Conservation (phyloP, 2,888 invertebrate species). For the Apodemia mormo region DNA sequence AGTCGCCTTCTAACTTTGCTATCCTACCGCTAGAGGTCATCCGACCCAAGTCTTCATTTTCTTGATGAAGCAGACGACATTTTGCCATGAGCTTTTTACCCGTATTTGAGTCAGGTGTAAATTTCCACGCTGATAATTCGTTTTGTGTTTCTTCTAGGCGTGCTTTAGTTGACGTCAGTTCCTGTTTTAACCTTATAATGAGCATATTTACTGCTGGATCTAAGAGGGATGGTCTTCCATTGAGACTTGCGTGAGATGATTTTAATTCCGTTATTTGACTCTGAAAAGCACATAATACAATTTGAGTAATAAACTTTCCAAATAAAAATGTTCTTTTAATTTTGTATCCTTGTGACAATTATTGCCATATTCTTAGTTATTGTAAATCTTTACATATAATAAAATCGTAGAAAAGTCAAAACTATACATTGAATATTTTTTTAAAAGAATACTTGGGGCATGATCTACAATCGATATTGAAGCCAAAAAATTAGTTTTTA, state of each 20-base stretch:
- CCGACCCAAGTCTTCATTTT: slow-evolving; percentile 98
- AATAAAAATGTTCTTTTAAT: no score
- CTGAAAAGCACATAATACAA: slow-evolving; percentile 67
- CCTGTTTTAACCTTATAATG: slow-evolving; percentile 94
- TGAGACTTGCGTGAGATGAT: slow-evolving; percentile 92
- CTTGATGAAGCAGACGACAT: slow-evolving; percentile 95
- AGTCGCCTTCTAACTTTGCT: slow-evolving; percentile 96
- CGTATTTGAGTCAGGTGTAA: slow-evolving; percentile 99
- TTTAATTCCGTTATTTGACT: slow-evolving; percentile 97
- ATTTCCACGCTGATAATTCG: slow-evolving; percentile 99
- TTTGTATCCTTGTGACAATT: no score
- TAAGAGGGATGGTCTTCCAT: slow-evolving; percentile 86
- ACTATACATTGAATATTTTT: no score
- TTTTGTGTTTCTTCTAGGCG: slow-evolving; percentile 98
- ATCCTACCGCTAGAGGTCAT: slow-evolving; percentile 97
- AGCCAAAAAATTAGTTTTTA: no score
- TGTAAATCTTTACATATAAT: no score
- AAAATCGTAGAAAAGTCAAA: no score
- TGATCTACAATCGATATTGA: no score
- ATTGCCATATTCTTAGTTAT: no score
- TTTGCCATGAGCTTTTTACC: slow-evolving; percentile 99
- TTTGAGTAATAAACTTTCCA: neutral
- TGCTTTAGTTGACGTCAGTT: slow-evolving; percentile 93
- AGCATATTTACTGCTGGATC: slow-evolving; percentile 98
- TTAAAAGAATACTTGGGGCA: no score